Percentiles rank a stretch among this genome's conserved stretches.
Evolutionary conservation across 2,888 invertebrate species (phyloP).

Genomic region (Pimpla rufipes): DNA sequence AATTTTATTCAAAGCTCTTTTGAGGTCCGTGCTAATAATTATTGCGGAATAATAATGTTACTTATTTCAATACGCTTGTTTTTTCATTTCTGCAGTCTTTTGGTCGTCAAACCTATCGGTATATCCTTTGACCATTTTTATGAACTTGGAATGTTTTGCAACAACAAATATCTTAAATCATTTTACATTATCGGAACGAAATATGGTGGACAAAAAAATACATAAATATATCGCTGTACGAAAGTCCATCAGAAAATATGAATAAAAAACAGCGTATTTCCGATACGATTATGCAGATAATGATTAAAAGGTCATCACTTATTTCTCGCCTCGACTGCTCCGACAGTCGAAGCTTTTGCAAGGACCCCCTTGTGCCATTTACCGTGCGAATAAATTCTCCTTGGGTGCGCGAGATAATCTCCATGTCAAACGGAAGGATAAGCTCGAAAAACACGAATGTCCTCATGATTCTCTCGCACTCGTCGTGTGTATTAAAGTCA

Average conservation of each 20-base stretch:
- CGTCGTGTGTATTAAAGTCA: conserved; percentile 41
- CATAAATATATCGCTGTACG: too few relatives aligned
- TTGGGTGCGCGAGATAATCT: conserved; percentile 22
- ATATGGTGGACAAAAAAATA: too few relatives aligned
- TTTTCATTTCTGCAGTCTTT: too few relatives aligned
- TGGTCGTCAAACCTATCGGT: too few relatives aligned
- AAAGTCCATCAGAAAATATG: too few relatives aligned
- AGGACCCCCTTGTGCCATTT: conserved; percentile 24
- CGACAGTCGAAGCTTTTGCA: conserved; percentile 20
- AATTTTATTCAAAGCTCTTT: not conserved
- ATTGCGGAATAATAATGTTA: too few relatives aligned
- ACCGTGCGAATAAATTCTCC: conserved; percentile 48
- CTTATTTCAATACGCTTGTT: too few relatives aligned
- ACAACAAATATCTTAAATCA: too few relatives aligned
- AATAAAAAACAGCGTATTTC: not conserved
- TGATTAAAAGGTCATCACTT: not conserved
- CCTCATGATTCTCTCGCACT: conserved; percentile 45
- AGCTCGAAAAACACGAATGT: conserved; percentile 12
- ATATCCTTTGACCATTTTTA: too few relatives aligned
- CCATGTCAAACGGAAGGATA: conserved; percentile 54
- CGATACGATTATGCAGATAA: not conserved
- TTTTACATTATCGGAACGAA: too few relatives aligned
- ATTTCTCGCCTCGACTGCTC: not conserved
- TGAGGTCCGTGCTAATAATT: too few relatives aligned
- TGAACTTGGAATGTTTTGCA: too few relatives aligned